Evolutionary conservation across 2,888 invertebrate genomes (phyloP).

Genomic region (Troides helena): DNA sequence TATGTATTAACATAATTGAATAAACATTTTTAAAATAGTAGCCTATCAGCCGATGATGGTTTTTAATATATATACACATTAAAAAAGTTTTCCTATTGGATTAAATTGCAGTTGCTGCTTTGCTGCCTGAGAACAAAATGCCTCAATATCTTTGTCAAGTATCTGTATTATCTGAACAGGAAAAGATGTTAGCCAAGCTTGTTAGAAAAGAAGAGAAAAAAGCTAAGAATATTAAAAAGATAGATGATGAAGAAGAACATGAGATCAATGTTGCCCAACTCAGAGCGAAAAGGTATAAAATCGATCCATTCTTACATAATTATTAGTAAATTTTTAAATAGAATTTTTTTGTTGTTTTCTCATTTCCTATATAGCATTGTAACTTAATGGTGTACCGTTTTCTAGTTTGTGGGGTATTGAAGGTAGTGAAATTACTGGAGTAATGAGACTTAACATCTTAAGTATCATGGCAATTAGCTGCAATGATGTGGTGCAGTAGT

Average conservation of each 20-base stretch:
- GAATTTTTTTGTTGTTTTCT: neutral
- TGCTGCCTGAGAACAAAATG: slow-evolving; percentile 69
- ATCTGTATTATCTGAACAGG: slow-evolving; percentile 90
- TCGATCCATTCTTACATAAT: neutral
- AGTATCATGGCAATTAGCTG: too few relatives aligned
- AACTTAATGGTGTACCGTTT: too few relatives aligned
- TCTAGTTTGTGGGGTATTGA: too few relatives aligned
- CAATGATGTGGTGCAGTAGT: too few relatives aligned
- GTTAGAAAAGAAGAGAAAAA: slow-evolving; percentile 93
- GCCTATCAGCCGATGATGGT: too few relatives aligned
- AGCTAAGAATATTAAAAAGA: slow-evolving; percentile 68
- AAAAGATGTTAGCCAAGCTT: slow-evolving; percentile 87
- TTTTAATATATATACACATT: neutral
- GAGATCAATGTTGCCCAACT: slow-evolving; percentile 77
- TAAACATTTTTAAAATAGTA: too few relatives aligned
- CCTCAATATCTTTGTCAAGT: slow-evolving; percentile 90
- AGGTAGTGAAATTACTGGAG: too few relatives aligned
- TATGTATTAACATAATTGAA: too few relatives aligned
- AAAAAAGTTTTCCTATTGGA: neutral
- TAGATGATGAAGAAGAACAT: slow-evolving; percentile 67
- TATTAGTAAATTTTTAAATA: neutral
- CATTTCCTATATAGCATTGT: too few relatives aligned
- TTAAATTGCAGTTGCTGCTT: slow-evolving; percentile 47
- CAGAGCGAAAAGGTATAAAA: slow-evolving; percentile 72
- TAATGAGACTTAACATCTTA: too few relatives aligned